Conservation (phyloP, 37 sponge, comb jelly and placozoan genomes). For the Halichondria panicea region DNA sequence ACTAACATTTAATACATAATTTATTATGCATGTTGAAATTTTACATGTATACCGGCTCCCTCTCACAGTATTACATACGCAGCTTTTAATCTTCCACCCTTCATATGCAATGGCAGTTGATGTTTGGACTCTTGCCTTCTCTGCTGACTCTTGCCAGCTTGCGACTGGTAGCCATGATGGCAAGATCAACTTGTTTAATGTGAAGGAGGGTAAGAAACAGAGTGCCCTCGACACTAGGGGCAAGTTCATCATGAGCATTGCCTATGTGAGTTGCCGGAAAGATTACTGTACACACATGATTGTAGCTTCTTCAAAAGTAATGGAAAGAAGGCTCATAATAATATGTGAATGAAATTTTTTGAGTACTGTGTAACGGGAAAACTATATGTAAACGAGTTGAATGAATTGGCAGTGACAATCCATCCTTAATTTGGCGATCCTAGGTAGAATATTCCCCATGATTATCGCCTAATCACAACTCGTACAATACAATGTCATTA, state of each 20-base stretch:
- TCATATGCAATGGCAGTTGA: constrained; percentile 58
- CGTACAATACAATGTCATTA: too few relatives aligned
- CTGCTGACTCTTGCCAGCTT: constrained; percentile 74
- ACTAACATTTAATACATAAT: too few relatives aligned
- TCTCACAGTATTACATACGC: neutral
- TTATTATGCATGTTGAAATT: too few relatives aligned
- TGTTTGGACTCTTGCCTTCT: constrained; percentile 93
- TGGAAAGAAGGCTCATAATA: too few relatives aligned
- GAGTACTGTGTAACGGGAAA: too few relatives aligned
- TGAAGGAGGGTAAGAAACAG: constrained; percentile 82
- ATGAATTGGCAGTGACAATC: too few relatives aligned
- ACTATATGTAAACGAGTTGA: too few relatives aligned
- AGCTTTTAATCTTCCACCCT: neutral
- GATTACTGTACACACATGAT: neutral
- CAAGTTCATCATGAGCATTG: constrained; percentile 93
- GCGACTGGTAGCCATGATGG: constrained; percentile 98
- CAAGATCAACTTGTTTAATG: constrained; percentile 88
- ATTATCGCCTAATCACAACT: too few relatives aligned
- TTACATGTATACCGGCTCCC: too few relatives aligned
- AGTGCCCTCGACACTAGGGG: constrained; percentile 90
- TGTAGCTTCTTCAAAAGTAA: neutral
- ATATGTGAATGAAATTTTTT: too few relatives aligned
- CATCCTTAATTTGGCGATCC: too few relatives aligned
- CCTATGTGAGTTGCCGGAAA: constrained; percentile 74
- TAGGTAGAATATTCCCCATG: too few relatives aligned